Base-by-base conservation (phyloP, 1,140 invertebrate genomes). In the Drosophila willistoni region DNA sequence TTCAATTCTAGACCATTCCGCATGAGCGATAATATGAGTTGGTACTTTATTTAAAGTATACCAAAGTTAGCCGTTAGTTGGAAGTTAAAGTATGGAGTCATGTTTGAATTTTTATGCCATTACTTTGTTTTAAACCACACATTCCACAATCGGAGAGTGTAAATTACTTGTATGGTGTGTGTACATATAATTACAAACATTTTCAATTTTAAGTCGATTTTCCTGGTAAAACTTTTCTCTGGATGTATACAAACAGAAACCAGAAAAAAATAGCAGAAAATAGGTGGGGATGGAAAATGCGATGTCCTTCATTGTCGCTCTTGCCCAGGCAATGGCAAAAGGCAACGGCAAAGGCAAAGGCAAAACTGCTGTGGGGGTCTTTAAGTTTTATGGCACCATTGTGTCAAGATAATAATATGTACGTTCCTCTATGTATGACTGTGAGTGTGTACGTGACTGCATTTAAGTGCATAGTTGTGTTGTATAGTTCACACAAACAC, bases 391-490 rank as follows among this genome's bases (percentile, higher is more conserved):
- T 89, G 84, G 85, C 77, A 87, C 86, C 82, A 90, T 90, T 90
- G 87, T 90, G 87, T 90, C 87, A 90, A 90, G 86, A 90, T 90
- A 90, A 90, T 90, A 90, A 84, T 90, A 90, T 73, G 86, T 85
- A 82, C 79, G 79, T 67, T 42, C 29, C 25, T 68, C 63, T 66
- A 9, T 59, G 36, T 51, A 17, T 60, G 34, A 54, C 10, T 55
- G 25, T 41, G 75, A 55, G 66, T 79, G 59, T 70, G 54, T 84
- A 84, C 84, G 83, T 87, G 84, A 84, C 80, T 87, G 84, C 84
- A 89, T 87, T 87, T 89, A 89, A 87, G 84, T 89, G 84, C 84
- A 87, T 87, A 89, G 79, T 80, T 83, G 84, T 89, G 84, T 87
- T 75, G 77, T 55, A 68, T 67, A 68, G 64, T 42, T 64, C 68